phyloP scores from a whole-genome alignment of 1,140 invertebrate genomes.

The Heliothis virescens region DNA sequence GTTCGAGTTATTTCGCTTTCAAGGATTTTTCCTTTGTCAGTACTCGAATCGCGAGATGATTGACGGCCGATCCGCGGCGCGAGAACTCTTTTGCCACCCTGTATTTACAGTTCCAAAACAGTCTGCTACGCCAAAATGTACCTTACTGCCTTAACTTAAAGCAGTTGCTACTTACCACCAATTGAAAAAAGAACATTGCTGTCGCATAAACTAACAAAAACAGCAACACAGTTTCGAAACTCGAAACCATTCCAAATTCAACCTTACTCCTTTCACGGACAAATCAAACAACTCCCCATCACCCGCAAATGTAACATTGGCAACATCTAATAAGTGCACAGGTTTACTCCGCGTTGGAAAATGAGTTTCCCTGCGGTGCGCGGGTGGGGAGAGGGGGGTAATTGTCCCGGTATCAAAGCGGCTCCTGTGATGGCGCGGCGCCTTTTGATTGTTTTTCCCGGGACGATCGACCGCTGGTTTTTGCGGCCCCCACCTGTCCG shows the following conservation, averaged over 20 bases:
- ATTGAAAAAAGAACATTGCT: conserved; percentile 21
- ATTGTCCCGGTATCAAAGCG: conserved; percentile 73
- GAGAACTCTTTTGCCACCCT: conserved; percentile 62
- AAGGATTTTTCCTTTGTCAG: conserved; percentile 85
- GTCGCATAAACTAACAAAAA: conserved; percentile 32
- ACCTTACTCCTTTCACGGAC: background rate
- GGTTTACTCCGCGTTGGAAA: conserved; percentile 78
- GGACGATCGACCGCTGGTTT: conserved; percentile 63
- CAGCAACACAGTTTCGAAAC: conserved; percentile 1
- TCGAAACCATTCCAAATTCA: background rate
- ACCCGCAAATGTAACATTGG: conserved; percentile 41
- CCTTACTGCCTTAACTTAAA: conserved; percentile 49
- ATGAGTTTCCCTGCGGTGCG: conserved; percentile 80
- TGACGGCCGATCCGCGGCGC: conserved; percentile 77
- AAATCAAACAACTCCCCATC: background rate
- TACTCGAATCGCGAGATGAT: conserved; percentile 71
- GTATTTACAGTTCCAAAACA: background rate
- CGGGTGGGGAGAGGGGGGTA: conserved; percentile 57
- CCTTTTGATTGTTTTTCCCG: conserved; percentile 82
- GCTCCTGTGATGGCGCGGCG: conserved; percentile 74
- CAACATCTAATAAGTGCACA: conserved; percentile 75
- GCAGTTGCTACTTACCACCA: background rate
- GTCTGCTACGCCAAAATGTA: conserved; percentile 7
- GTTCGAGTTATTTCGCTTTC: conserved; percentile 68
- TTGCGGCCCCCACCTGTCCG: conserved; percentile 65